A percentile compares a stretch with the other conserved stretches of the same genome.
Evolutionary conservation across 2,888 invertebrate species (phyloP).

Genomic region (Neuroscelio doddi): DNA sequence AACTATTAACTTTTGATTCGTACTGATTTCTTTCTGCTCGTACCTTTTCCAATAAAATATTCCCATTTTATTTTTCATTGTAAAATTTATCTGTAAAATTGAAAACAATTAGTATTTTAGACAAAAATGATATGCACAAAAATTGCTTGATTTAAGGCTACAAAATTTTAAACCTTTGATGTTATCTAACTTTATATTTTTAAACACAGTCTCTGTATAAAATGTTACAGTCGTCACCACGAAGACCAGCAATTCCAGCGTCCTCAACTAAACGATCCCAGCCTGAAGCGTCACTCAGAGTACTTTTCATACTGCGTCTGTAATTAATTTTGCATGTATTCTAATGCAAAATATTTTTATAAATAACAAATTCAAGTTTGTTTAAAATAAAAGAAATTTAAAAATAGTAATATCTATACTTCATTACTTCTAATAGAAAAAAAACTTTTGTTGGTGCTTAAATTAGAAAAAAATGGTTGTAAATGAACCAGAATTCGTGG

Average conservation of each 20-base stretch:
- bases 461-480: too few relatives aligned
- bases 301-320: constrained; percentile 57
- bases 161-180: background rate
- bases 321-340: background rate
- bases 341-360: constrained; percentile 3
- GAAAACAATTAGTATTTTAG: too few relatives aligned
- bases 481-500: too few relatives aligned
- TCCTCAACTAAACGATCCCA: constrained; percentile 66
- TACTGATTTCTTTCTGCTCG: background rate
- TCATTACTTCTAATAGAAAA: background rate
- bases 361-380: background rate
- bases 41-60: constrained; percentile 1
- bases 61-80: background rate
- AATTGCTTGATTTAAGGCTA: too few relatives aligned
- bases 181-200: background rate
- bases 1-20: constrained; percentile 58
- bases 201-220: constrained; percentile 63
- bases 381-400: too few relatives aligned
- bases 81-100: too few relatives aligned
- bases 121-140: too few relatives aligned
- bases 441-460: too few relatives aligned
- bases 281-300: constrained; percentile 56
- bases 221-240: constrained; percentile 63
- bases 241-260: constrained; percentile 63
- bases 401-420: too few relatives aligned